A percentile compares a stretch with the other conserved stretches of the same genome.
These are phyloP conservation scores for Eutolmus rufibarbis DNA, from an alignment of 2,888 invertebrate genomes.

Conservation along the genomic window DNA sequence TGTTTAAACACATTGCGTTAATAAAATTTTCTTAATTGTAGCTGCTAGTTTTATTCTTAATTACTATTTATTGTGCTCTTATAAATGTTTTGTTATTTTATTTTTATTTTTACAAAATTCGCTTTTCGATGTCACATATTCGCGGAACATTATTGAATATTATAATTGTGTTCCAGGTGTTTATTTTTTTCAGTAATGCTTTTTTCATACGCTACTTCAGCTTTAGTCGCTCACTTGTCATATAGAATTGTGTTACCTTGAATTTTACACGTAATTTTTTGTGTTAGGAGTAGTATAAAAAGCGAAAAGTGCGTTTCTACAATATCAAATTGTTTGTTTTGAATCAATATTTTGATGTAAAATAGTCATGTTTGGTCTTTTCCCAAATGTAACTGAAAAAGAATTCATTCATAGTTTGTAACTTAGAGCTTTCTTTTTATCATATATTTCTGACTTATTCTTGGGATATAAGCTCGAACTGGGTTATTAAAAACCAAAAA, in stretches of 20 bases:
- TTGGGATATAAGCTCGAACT: too few species aligned
- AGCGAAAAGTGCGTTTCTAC: neutral
- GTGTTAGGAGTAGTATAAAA: neutral
- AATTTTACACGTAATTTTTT: neutral
- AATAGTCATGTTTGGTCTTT: neutral
- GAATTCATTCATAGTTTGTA: too few species aligned
- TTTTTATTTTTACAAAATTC: neutral
- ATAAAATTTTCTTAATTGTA: neutral
- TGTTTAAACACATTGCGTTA: neutral
- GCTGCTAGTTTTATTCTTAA: neutral
- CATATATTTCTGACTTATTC: too few species aligned
- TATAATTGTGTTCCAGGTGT: neutral
- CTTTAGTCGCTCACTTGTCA: neutral
- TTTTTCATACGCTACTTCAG: neutral
- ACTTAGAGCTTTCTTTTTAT: neutral
- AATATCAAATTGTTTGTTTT: neutral
- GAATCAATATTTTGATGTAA: neutral
- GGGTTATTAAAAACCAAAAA: too few species aligned
- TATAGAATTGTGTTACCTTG: neutral
- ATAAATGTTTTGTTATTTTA: neutral
- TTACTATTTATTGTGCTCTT: neutral
- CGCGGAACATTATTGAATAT: neutral
- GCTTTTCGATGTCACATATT: neutral
- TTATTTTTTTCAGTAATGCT: neutral
- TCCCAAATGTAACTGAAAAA: neutral